Evolutionary conservation across 2,797 vertebrate genomes (phyloP), one percentile per base, ranked within the genome.

Genomic region (Bucorvus abyssinicus): DNA sequence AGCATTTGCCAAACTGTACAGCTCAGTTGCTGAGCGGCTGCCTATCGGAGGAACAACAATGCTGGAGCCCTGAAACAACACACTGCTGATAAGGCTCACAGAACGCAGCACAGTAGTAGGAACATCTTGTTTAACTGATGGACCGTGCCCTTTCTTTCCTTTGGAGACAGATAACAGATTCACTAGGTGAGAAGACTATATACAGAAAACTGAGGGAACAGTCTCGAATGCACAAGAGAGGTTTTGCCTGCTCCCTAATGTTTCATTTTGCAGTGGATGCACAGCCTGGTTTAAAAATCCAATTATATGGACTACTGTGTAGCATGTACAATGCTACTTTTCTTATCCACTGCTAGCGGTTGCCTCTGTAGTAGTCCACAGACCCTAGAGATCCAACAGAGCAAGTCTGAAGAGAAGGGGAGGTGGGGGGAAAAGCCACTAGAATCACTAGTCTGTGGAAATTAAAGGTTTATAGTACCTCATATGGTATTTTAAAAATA

Each of bases 11-110:
- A 90, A 80, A 81, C n/a, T 14, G 1, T 75, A 67, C 38, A 59
- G 68, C 57, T 84, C 80, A 47, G 80, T 30, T 60, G 59, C 55
- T 8, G 8, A 75, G 79, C 6, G 6, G 59, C 67, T 9, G 13
- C 80, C 90, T 84, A 63, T 79, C 93, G 82, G 74, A 79, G 29
- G 47, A 90, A 42, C 73, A 27, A 59, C 0, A 0, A 38, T 36
- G n/a, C 83, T 42, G 67, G 32, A 79, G 82, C 52, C 80, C 93
- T 91, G 93, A 92, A 94, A 93, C 49, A 94, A 91, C 90, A 90
- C 1, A 6, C 67, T 79, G 34, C 70, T 64, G 95, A 68, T 92
- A 93, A 75, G 78, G 44, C 40, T 52, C 1, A 0, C 22, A 36
- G 84, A 73, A 63, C 3, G 15, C 47, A 82, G 17, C 44, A 9